Evolutionary conservation across 2,797 vertebrate species (phyloP), one percentile per base, ranked within the genome.

Genomic region (Onychomys arenicola): DNA sequence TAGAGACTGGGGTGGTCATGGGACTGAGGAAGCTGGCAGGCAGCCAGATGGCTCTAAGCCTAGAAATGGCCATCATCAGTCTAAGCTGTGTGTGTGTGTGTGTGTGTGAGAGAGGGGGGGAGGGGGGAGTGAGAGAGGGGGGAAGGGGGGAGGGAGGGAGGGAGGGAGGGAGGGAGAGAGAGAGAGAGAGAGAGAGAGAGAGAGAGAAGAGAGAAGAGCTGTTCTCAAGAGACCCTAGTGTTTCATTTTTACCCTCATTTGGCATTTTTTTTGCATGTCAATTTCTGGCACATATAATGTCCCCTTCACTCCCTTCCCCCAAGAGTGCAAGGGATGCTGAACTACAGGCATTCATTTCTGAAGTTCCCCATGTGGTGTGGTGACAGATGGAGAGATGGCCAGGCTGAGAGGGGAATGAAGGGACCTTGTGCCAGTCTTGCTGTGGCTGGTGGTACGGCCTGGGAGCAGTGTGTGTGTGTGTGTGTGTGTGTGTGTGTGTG

Each of bases 201-300:
- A 4, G 84, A 80, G 19, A 46, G 86, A 76, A 19, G 75, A 65
- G 16, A 12, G 75, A 55, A 40, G 37, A 85, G 9, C 83, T 80
- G 40, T 86, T 92, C 63, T 57, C 34, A 84, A 75, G 81, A 82
- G 0, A 83, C 75, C 0, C 55, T 5, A 3, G 55, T 55, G 27
- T 80, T 92, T 73, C 37, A 11, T 82, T 94, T 81, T 61, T 80
- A 69, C 73, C 71, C 81, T 43, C 46, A 84, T 57, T 86, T 80
- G 83, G 69, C 27, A 46, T 46, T 46, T 6, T 59, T 95, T 8
- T 37, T 93, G 37, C 59, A 37, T 0, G 25, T 57, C 75, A 49
- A 37, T 40, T 61, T 83, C 75, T 82, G 61, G 96, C 34, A 73
- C 6, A 34, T n/a, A 59, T 37, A n/a, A 73, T 6, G 6, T 27